Evolutionary conservation across 2,113 vertebrate species (phyloP), one percentile per base, ranked within the genome.

Genomic region (Tyto alba): DNA sequence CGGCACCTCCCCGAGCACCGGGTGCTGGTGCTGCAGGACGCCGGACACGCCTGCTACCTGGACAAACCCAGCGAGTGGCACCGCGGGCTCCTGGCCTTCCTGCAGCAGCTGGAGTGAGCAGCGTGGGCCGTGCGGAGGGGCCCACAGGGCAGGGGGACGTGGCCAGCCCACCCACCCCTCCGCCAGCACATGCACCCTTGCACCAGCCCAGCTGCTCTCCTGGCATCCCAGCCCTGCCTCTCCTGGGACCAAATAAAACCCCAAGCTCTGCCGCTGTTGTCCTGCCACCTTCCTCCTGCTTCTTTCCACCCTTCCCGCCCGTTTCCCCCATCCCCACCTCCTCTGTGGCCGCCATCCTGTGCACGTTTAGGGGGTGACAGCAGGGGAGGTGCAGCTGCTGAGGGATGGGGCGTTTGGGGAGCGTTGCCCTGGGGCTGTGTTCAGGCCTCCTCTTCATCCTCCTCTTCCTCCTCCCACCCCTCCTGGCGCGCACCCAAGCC

Each of bases 11-110:
- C 99, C 47, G 98, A 99, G 97, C 98, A 99, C 97, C 98, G 56
- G 40, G 98, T 99, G 95, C 97, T 99, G 93, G 96, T 99, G 95
- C 98, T 99, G 98, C 96, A 98, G 92, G 99, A 98, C 22, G 99
- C 99, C 0, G 99, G 99, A 25, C 99, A 99, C 30, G 97, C 99
- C 71, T 99, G 99, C 95, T 99, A 99, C 98, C 97, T 99, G 96
- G 99, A 99, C 52, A 98, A 99, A 90, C 99, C 99, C 0, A 97
- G 97, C 29, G 98, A 98, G 56, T 99, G 99, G 99, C 99, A 99
- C 88, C 86, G 20, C 2, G 98, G 97, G 34, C 97, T 99, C n/a
- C 97, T 98, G 48, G 97, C 98, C 68, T 99, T 99, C 97, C 96
- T 99, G 52, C 94, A 97, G 43, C 97, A 93, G 13, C 95, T 99